Conservation (phyloP, 2,797 vertebrate species). For the Rousettus madagascariensis region DNA sequence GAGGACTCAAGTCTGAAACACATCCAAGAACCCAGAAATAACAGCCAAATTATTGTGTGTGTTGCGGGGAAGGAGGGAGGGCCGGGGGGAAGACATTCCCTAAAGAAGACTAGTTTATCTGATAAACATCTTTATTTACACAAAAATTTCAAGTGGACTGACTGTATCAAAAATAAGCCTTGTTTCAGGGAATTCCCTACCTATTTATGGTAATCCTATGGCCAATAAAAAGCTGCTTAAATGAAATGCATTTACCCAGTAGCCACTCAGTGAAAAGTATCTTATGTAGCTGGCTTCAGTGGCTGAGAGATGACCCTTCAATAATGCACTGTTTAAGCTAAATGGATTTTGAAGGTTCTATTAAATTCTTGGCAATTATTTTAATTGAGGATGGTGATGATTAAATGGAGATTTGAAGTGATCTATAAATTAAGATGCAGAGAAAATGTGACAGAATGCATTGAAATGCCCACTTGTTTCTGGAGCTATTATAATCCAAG, state of each 20-base stretch:
- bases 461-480: not conserved
- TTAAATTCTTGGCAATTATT: slow-evolving; percentile 43
- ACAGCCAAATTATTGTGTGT: not conserved
- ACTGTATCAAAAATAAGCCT: not conserved
- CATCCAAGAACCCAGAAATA: not conserved
- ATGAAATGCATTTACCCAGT: not conserved
- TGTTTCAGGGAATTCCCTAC: slow-evolving; percentile 19
- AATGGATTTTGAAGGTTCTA: slow-evolving; percentile 57
- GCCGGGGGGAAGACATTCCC: rapidly evolving
- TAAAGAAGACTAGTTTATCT: not conserved
- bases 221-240: not conserved
- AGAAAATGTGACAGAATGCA: not conserved
- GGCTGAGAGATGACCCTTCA: not conserved
- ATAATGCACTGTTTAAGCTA: slow-evolving; percentile 36
- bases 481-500: not conserved
- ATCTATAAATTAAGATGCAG: slow-evolving; percentile 24
- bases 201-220: not conserved
- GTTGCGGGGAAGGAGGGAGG: rapidly evolving
- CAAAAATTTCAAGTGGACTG: not conserved
- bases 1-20: not conserved
- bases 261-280: not conserved
- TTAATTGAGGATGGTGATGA: slow-evolving; percentile 47
- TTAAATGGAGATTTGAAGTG: slow-evolving; percentile 39
- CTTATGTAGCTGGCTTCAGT: rapidly evolving
- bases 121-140: not conserved